Evolutionary conservation across 1,140 invertebrate genomes (phyloP).

Genomic region (Oedothorax gibbosus): DNA sequence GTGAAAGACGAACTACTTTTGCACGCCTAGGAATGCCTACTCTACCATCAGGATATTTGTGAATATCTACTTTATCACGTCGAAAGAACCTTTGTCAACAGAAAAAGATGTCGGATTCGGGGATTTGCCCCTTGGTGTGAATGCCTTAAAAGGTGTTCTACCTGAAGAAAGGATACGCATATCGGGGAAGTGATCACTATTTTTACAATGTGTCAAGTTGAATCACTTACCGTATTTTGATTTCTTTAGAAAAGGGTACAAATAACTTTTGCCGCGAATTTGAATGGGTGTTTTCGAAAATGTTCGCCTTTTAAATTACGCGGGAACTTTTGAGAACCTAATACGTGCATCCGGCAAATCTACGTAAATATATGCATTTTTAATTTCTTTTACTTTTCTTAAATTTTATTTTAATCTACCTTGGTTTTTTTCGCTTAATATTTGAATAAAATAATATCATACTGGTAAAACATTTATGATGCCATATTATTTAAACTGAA

Average conservation of each 20-base stretch:
- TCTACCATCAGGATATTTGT: constrained; percentile 28
- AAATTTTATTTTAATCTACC: too few relatives aligned
- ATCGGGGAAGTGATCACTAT: constrained; percentile 13
- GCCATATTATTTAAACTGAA: too few relatives aligned
- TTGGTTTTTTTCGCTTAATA: too few relatives aligned
- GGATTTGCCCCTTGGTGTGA: constrained; percentile 36
- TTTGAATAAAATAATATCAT: too few relatives aligned
- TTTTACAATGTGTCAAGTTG: neutral
- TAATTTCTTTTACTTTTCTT: too few relatives aligned
- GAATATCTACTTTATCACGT: constrained; percentile 44
- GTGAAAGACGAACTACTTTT: constrained; percentile 27
- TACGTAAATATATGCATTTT: too few relatives aligned
- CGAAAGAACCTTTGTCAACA: constrained; percentile 39
- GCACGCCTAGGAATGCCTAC: constrained; percentile 30
- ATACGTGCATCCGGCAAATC: too few relatives aligned
- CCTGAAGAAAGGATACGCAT: constrained; percentile 4
- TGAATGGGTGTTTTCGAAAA: too few relatives aligned
- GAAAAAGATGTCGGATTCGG: constrained; percentile 16
- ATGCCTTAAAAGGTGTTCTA: constrained; percentile 2
- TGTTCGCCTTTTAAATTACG: too few relatives aligned
- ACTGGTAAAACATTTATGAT: too few relatives aligned
- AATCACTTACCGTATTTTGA: constrained; percentile 8
- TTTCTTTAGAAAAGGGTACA: neutral
- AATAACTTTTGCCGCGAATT: too few relatives aligned
- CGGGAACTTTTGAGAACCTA: too few relatives aligned